Evolutionary conservation across 2,888 invertebrate genomes (phyloP), one percentile per base, ranked within the genome.

Genomic region (Saturnia pavonia): DNA sequence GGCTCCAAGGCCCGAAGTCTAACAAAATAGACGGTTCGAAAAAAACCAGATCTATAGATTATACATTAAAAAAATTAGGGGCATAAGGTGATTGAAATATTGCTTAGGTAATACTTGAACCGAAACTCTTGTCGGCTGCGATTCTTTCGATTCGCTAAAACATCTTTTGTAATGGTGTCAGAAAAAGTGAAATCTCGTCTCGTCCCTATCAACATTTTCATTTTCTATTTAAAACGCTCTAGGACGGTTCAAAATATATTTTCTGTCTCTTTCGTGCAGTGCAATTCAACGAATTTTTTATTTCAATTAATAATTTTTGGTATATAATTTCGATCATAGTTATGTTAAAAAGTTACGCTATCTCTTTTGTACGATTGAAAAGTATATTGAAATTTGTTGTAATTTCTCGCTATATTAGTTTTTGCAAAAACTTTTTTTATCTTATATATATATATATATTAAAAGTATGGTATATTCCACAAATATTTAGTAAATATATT

Each of bases 281-380:
- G 25, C 57, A 27, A 60, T 1, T 60, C 57, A 60, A 60, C 57
- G 40, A 65, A 65, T 9, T 65, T 40, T 63, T 14, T 65, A 9
- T 40, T n/a, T 40, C 19, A 40, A n/a, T 65, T 65, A 65, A 40
- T 40, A 60, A 60, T 27, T 25, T n/a, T 57, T 69, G 70, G 74
- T 75, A 76, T 82, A 77, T 74, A 76, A 74, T 77, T 75, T 78
- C 22, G 7, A 75, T 82, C 77, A 73, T 74, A 73, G 72, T 73
- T 73, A 73, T 76, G 63, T 74, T n/a, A n/a, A 71, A 34, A 75
- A 84, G 82, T 84, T 82, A 54, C 74, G 81, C 80, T 82, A 79
- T 68, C 78, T 79, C 82, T 79, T 85, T 80, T 82, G 1, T 78
- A 72, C 42, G 74, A 77, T 74, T 70, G 72, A 74, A 25, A 69